Base-by-base conservation (phyloP, 2,113 vertebrate genomes). In the Anser cygnoides region DNA sequence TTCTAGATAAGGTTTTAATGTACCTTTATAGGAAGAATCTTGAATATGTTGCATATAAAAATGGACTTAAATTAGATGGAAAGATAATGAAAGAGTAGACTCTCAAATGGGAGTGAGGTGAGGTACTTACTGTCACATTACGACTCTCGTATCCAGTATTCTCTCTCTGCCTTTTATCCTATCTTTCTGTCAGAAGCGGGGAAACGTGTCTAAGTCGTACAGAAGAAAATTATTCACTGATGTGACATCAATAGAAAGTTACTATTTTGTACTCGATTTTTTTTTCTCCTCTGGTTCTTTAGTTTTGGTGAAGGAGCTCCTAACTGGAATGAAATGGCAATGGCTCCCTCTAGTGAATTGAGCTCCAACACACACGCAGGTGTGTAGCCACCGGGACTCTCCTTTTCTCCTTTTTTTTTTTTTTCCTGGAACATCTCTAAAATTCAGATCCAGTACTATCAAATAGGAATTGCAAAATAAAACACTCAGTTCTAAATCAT, bases 321-420 rank as follows among this genome's bases (percentile, higher is more conserved):
- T 16, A 19, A 8, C 9, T 6, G 33, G 3, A 26, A 33, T 0
- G 25, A 54, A 82, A 77, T 31, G 74, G 35, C 87, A 81, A 72
- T 33, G 67, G 71, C 84, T 91, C 84, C 91, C 88, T 91, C 94
- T 91, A 85, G 84, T 55, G 91, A 89, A 22, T 0, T 14, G 43
- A 15, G 5, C 61, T 23, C 49, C 71, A 1, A 3, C 13, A 19
- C 19, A 20, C 37, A 12, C 1, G 5, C 33, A 10, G 37, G 7
- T 39, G n/a, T 16, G 22, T 26, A 10, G 3, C 15, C 25, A 1
- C 3, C 6, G 19, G 54, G 5, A 35, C 28, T 55, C 10, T 63
- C 15, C 6, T 25, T 25, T 25, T 43, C 15, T 43, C 15, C 15
- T 23, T 73, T 22, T 13, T 25, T 37, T 23, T 21, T 23, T 28